phyloP scores from a whole-genome alignment of 1,140 invertebrate genomes.

The Drosophila nigrodunni region DNA sequence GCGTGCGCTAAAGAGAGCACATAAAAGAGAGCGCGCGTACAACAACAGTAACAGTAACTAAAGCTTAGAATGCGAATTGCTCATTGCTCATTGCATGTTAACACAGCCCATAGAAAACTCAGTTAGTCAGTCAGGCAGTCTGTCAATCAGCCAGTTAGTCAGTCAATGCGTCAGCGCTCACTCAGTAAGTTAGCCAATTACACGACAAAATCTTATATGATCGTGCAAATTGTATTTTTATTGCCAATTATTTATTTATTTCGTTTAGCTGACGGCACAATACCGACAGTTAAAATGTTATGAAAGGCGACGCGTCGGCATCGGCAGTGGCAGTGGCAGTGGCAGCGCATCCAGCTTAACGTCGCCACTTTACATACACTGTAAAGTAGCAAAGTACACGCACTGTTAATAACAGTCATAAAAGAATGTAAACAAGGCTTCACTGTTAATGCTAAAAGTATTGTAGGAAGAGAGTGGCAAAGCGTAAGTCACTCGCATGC shows the following conservation, averaged over 20 bases:
- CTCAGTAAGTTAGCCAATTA: constrained; percentile 58
- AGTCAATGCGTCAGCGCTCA: constrained; percentile 31
- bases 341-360: neutral
- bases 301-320: constrained; percentile 25
- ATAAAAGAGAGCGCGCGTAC: constrained; percentile 21
- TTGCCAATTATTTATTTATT: constrained; percentile 83
- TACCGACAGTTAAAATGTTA: constrained; percentile 35
- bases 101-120: constrained; percentile 42
- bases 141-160: constrained; percentile 21
- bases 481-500: too few species aligned
- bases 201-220: constrained; percentile 72
- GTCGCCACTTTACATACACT: constrained; percentile 22
- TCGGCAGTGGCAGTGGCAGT: constrained; percentile 9
- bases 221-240: constrained; percentile 83
- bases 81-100: constrained; percentile 38
- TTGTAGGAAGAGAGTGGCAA: neutral
- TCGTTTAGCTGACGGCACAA: constrained; percentile 58
- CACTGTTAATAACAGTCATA: neutral
- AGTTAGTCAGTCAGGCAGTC: constrained; percentile 25
- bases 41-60: constrained; percentile 11
- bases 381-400: neutral
- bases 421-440: neutral
- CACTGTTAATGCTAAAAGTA: neutral
- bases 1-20: neutral
- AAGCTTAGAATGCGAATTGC: constrained; percentile 34